Base-by-base conservation (phyloP, 2,797 vertebrate species). In the Catamblyrhynchus diadema region DNA sequence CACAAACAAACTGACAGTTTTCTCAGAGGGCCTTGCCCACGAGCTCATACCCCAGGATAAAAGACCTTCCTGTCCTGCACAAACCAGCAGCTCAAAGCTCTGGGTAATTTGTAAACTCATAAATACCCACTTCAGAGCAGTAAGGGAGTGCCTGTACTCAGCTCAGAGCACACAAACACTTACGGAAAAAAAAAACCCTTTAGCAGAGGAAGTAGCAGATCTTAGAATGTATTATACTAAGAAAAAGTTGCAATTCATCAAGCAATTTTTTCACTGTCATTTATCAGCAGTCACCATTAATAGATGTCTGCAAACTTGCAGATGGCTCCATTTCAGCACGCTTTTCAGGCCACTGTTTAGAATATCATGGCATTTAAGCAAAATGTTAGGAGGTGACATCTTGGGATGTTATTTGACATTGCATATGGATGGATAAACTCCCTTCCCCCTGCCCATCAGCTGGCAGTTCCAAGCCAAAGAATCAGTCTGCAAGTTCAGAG, bases 291-390 rank as follows among this genome's bases (percentile, higher is more conserved):
- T 51, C 70, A 33, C 32, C 27, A 71, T 33, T 66, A 87, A 80
- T 35, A 85, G 44, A 85, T 45, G 32, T 42, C 84, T 70, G 48
- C 21, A 73, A 65, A 66, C 14, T 62, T 81, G 33, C 54, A 90
- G 86, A 87, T 51, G 30, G 47, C 32, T 66, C 67, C 6, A 56
- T 73, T 93, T 88, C 87, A 86, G 78, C 14, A n/a, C 0, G 5
- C 3, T 88, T 93, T 66, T 61, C 57, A 81, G 51, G 39, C 32
- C 81, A 51, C 33, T 65, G 50, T 50, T 94, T 60, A 75, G 66
- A 88, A 73, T 77, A 92, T 13, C 67, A 16, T 24, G 74, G 30
- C 64, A 92, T 95, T 91, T 92, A 64, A 82, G 53, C 48, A 57
- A 89, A 85, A 85, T 33, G 41, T 41, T 84, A 69, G 0, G 0